A percentile compares a stretch with the other conserved stretches of the same genome.
phyloP scores from a whole-genome alignment of 2,888 invertebrate species.

The Catocala sponsa region DNA sequence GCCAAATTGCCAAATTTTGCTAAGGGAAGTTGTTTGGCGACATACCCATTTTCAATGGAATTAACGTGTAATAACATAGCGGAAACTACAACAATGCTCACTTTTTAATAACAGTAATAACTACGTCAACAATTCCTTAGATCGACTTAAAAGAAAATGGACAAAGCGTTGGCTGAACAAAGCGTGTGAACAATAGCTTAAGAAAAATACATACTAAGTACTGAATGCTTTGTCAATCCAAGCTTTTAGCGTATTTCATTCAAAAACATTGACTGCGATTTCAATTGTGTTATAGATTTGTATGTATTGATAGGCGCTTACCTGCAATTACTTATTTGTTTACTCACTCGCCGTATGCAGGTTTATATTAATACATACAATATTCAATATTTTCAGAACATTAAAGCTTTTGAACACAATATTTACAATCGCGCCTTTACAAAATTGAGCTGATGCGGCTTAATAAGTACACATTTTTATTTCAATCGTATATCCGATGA shows the following conservation, averaged over 20 bases:
- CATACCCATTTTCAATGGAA: constrained; percentile 11
- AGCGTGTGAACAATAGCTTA: constrained; percentile 63
- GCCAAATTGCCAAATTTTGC: too few relatives aligned
- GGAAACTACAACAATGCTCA: constrained; percentile 39
- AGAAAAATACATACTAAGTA: constrained; percentile 58
- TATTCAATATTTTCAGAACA: too few relatives aligned
- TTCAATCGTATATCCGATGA: not conserved
- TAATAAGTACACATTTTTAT: constrained; percentile 6
- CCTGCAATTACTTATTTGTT: constrained; percentile 26
- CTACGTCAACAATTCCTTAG: constrained; percentile 56
- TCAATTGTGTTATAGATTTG: constrained; percentile 35
- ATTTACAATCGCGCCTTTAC: not conserved
- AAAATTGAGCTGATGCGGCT: not conserved
- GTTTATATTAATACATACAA: too few relatives aligned
- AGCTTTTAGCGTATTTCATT: constrained; percentile 52
- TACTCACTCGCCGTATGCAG: too few relatives aligned
- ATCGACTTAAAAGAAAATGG: constrained; percentile 61
- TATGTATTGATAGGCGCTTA: constrained; percentile 13
- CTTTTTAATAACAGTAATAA: constrained; percentile 56
- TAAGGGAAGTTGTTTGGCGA: not conserved
- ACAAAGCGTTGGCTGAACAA: constrained; percentile 63
- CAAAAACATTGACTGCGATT: constrained; percentile 41
- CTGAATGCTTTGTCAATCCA: constrained; percentile 55
- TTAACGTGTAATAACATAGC: constrained; percentile 21
- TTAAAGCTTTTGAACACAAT: too few relatives aligned